phyloP scores from a whole-genome alignment of 1,140 invertebrate genomes.

The Paraescarpia echinospica region DNA sequence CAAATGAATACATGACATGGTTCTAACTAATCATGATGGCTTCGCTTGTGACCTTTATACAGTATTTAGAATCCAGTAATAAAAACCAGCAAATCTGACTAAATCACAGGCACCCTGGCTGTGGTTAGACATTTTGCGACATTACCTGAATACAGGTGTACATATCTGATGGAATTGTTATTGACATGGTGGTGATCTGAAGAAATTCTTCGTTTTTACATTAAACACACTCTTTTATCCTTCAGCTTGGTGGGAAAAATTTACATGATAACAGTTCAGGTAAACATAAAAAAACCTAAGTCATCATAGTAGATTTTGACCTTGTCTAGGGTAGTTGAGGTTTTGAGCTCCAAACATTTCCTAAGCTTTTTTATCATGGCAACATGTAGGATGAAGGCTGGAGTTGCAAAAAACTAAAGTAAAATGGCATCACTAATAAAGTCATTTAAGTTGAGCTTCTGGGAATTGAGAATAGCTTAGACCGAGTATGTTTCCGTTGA shows the following conservation, averaged over 20 bases:
- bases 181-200: not conserved
- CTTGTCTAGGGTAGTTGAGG: not conserved
- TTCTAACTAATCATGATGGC: not conserved
- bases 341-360: not conserved
- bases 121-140: not conserved
- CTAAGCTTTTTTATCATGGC: not conserved
- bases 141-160: not conserved
- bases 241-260: not conserved
- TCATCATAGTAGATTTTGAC: not conserved
- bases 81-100: not conserved
- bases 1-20: not conserved
- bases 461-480: not conserved
- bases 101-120: not conserved
- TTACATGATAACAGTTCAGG: not conserved
- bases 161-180: not conserved
- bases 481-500: not conserved
- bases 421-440: conserved; percentile 1
- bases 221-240: not conserved
- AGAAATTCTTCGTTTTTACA: not conserved
- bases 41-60: not conserved
- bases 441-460: not conserved
- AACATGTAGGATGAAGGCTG: not conserved
- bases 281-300: not conserved
- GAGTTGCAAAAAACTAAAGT: not conserved
- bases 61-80: not conserved